Base-by-base conservation (phyloP, 2,888 invertebrate species). In the Temnothorax rugatulus region DNA sequence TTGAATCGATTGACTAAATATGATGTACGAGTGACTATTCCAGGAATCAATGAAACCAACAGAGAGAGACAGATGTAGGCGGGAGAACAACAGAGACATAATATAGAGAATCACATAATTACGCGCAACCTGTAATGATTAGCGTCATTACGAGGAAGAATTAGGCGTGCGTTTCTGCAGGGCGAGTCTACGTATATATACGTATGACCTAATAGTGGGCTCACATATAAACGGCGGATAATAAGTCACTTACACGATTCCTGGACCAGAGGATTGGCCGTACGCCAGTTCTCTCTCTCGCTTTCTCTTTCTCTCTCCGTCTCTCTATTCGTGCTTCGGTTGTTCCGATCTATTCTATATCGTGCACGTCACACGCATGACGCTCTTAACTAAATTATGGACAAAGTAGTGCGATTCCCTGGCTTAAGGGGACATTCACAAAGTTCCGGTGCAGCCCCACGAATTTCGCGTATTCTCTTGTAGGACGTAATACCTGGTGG, bases 381-480 rank as follows among this genome's bases (percentile, higher is more conserved):
- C 94, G 94, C 94, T 94, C 94, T 95, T 94, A 94, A 93, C 94
- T 95, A 94, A 95, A 94, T 95, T 94, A 95, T 94, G 94, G 94
- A 94, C 94, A 94, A 95, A 94, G 95, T 95, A 93, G 93, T 94
- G 89, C 93, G 93, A 94, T 94, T 93, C 90, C 92, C 90, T 88
- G 90, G 90, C 90, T 91, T 93, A 92, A 92, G 92, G 92, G 91
- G 91, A 91, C 92, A 92, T 93, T 93, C 91, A 91, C 91, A 90
- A 92, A 93, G 90, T 93, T 93, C 85, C 86, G 81, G 69, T 57
- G 77, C 73, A 61, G 66, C 29, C 44, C 44, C 73, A 74, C 66
- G 69, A 82, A 89, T 85, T 85, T 76, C 82, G 71, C 69, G 66
- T 59, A 59, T 34, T 44, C 34, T 21, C 63, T 34, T 59, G 59